phyloP scores from a whole-genome alignment of 2,888 invertebrate genomes.

The Oeneis ivallda region DNA sequence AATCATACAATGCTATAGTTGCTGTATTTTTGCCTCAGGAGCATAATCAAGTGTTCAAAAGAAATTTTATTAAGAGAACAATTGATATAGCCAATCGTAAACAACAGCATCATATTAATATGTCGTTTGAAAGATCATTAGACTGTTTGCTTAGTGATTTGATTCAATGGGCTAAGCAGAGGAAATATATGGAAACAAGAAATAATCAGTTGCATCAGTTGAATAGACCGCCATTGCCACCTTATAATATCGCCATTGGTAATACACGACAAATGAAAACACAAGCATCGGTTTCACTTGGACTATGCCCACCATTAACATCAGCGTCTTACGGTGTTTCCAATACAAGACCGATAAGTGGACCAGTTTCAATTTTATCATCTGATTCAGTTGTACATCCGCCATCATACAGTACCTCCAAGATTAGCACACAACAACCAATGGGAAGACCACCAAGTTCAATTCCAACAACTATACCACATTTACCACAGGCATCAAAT shows the following conservation, averaged over 20 bases:
- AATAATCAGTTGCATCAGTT: background rate
- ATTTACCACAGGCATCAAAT: background rate
- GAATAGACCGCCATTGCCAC: background rate
- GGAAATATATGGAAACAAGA: background rate
- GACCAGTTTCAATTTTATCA: background rate
- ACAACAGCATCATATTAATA: background rate
- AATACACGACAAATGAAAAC: background rate
- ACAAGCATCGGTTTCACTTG: background rate
- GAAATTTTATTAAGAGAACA: conserved; percentile 45
- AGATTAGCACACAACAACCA: background rate
- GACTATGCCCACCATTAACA: background rate
- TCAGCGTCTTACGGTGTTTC: background rate
- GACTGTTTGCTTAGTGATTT: conserved; percentile 5
- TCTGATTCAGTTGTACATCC: background rate
- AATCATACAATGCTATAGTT: conserved; percentile 47
- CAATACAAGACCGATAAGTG: background rate
- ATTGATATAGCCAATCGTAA: conserved; percentile 20
- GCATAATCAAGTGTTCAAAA: conserved; percentile 45
- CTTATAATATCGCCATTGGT: background rate
- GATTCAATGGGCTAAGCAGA: conserved; percentile 23
- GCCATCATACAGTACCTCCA: background rate
- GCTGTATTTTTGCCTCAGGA: conserved; percentile 50
- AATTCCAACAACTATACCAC: background rate
- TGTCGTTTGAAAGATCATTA: conserved; percentile 4
- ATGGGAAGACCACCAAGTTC: background rate